Percentiles rank a stretch among this genome's conserved stretches.
phyloP scores from a whole-genome alignment of 1,140 invertebrate genomes.

The Octopus sinensis region DNA sequence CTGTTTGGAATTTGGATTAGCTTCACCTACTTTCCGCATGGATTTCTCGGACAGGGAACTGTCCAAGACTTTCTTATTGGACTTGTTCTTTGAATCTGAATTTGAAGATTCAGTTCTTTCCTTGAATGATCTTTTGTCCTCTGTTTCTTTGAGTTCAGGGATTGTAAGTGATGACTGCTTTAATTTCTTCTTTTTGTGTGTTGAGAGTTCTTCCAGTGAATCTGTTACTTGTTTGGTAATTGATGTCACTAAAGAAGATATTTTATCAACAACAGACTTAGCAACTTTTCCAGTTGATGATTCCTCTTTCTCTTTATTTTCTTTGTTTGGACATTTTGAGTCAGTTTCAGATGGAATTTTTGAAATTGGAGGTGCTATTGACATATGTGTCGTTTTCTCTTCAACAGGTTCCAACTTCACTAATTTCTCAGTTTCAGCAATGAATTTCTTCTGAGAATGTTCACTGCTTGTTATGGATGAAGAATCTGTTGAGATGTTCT shows the following conservation, averaged over 20 bases:
- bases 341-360: not conserved
- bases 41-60: not conserved
- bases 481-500: no score
- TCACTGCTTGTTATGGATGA: no score
- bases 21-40: not conserved
- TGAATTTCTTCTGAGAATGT: no score
- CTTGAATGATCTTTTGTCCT: not conserved
- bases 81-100: not conserved
- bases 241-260: not conserved
- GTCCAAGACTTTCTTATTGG: not conserved
- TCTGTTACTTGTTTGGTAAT: constrained; percentile 1
- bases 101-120: not conserved
- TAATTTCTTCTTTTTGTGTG: constrained; percentile 5
- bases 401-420: no score
- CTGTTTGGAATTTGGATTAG: not conserved
- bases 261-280: not conserved
- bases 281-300: not conserved
- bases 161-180: not conserved
- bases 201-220: not conserved
- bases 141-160: not conserved
- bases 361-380: no score
- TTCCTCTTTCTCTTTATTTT: not conserved
- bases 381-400: no score
- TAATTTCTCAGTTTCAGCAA: no score
- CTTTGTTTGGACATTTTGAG: not conserved